Conservation (phyloP, 1,140 invertebrate genomes). For the Leucophenga varia region DNA sequence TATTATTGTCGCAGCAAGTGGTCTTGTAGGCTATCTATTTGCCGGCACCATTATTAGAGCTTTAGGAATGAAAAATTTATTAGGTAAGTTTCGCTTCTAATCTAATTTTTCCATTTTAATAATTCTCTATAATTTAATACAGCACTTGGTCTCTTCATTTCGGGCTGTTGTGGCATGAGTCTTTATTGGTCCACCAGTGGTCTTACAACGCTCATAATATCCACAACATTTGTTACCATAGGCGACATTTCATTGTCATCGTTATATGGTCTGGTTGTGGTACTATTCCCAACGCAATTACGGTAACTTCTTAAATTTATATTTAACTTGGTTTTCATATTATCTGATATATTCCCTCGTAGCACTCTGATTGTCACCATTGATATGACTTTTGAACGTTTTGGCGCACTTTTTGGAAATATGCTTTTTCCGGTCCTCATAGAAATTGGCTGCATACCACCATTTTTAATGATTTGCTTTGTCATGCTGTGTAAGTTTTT, state of each 20-base stretch:
- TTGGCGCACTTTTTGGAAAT: constrained; percentile 48
- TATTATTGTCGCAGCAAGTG: constrained; percentile 58
- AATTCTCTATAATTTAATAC: too few relatives aligned
- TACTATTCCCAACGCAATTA: constrained; percentile 47
- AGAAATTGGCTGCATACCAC: constrained; percentile 46
- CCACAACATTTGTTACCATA: constrained; percentile 40
- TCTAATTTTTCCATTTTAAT: not conserved
- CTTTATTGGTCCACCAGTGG: constrained; percentile 58
- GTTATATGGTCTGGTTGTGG: constrained; percentile 39
- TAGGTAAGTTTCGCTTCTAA: constrained; percentile 30
- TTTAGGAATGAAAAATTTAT: constrained; percentile 58
- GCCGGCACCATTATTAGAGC: constrained; percentile 57
- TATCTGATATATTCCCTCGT: not conserved
- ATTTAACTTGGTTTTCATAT: not conserved
- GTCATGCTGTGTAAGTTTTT: constrained; percentile 37
- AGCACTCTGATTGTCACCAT: constrained; percentile 45
- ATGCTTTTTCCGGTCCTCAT: constrained; percentile 45
- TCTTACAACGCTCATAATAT: constrained; percentile 38
- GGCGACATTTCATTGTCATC: constrained; percentile 41
- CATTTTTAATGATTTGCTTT: constrained; percentile 43
- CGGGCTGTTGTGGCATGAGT: constrained; percentile 44
- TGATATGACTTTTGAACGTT: constrained; percentile 48
- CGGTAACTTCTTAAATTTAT: constrained; percentile 28
- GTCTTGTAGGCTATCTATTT: constrained; percentile 58
- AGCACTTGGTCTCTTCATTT: constrained; percentile 54